Evolutionary conservation across 1,140 invertebrate species (phyloP).

Genomic region (Rhizoglyphus robini): DNA sequence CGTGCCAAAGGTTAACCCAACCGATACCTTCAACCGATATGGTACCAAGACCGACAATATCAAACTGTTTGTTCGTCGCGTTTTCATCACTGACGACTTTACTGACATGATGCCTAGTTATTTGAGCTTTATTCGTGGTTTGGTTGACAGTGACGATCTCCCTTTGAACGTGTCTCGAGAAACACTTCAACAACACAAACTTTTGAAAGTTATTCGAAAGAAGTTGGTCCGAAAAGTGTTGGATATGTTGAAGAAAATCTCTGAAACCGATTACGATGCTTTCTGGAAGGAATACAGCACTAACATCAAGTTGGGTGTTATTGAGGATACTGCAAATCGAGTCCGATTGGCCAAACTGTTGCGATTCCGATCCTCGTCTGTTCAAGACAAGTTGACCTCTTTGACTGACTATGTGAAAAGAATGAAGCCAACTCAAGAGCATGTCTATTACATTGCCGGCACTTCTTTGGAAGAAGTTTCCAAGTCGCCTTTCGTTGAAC

Average conservation of each 20-base stretch:
- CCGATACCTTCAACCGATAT: constrained; percentile 87
- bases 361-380: constrained; percentile 64
- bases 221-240: constrained; percentile 91
- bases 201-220: constrained; percentile 98
- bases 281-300: constrained; percentile 99
- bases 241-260: constrained; percentile 95
- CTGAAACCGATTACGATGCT: constrained; percentile 62
- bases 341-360: constrained; percentile 87
- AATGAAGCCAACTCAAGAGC: constrained; percentile 94
- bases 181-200: constrained; percentile 89
- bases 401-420: constrained; percentile 79
- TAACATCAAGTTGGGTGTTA: constrained; percentile 91
- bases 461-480: constrained; percentile 67
- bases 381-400: constrained; percentile 49
- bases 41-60: constrained; percentile 33
- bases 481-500: constrained; percentile 88
- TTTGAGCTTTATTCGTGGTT: constrained; percentile 79
- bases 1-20: constrained; percentile 81
- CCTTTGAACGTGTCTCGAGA: constrained; percentile 96
- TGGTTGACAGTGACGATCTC: constrained; percentile 98
- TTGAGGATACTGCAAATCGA: constrained; percentile 93
- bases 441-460: constrained; percentile 94
- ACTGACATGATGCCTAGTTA: constrained; percentile 99
- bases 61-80: constrained; percentile 77
- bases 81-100: constrained; percentile 99